Evolutionary conservation across 1,140 invertebrate genomes (phyloP), one percentile per base, ranked within the genome.

Genomic region (Hycleus cichorii): DNA sequence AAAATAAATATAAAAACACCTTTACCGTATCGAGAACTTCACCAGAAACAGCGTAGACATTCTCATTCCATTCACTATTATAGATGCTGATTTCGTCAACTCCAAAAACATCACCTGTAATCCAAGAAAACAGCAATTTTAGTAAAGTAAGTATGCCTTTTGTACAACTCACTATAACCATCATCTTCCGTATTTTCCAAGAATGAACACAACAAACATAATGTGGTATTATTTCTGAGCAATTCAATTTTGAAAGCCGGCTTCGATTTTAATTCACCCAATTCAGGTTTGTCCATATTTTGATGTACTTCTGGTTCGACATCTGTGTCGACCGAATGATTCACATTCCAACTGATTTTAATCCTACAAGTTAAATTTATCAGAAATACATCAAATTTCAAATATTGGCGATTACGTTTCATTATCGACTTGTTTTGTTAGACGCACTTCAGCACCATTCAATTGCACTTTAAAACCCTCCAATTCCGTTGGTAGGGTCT

Each of bases 11-110:
- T 1, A 32, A 32, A 2, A 7, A 32, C 32, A 32, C 80, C 83
- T 82, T 18, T 80, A 91, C 89, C 51, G 89, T 90, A 78, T 95
- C 91, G 32, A 95, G 80, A 47, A 94, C 88, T 75, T 93, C 91
- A 49, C 91, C 91, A 62, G 89, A 87, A 27, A 94, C 90, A 2
- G 88, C 83, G 73, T 95, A 96, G 4, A 85, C 80, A 65, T 86
- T 87, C 57, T 94, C 91, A 57, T 83, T 84, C 79, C 85, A 87
- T 67, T 93, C 87, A 25, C 90, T 90, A 65, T 91, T 82, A 69
- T 84, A 93, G 25, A 94, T 79, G 1, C 88, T 85, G 47, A 95
- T 79, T 77, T 94, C 91, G 72, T 94, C 90, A 67, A 95, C 93
- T 10, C 88, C 87, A 73, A 94, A 95, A 1, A 89, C 77, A 63